Percentiles rank a stretch among this genome's conserved stretches.
These are phyloP conservation scores for Pantherophis vulpinus DNA, from an alignment of 2,797 vertebrate genomes.

Conservation along the genomic window DNA sequence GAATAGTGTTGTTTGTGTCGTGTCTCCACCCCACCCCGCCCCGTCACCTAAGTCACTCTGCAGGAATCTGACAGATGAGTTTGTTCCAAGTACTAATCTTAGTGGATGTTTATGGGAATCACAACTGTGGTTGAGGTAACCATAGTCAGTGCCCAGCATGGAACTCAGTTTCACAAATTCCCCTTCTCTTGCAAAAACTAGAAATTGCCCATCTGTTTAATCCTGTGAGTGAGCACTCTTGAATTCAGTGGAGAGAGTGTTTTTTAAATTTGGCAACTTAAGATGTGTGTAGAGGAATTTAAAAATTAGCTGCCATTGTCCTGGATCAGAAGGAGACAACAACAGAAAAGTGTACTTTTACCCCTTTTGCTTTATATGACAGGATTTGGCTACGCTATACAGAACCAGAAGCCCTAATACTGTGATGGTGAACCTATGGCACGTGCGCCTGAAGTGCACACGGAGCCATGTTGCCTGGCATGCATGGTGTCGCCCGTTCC, in stretches of 20 bases:
- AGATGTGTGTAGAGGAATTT: background rate
- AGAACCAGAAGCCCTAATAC: background rate
- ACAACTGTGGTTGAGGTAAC: background rate
- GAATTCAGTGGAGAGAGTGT: background rate
- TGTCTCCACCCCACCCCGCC: background rate
- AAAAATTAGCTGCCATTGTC: background rate
- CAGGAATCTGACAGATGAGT: background rate
- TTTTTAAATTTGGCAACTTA: background rate
- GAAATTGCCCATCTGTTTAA: background rate
- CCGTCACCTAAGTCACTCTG: background rate
- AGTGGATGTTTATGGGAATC: background rate
- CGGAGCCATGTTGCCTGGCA: too few species aligned
- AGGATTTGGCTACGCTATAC: background rate
- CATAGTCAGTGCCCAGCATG: background rate
- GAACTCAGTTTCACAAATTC: background rate
- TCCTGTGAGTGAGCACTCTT: background rate
- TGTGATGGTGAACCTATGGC: too few species aligned
- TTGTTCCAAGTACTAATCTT: background rate
- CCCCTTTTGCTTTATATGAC: background rate
- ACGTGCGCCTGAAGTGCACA: too few species aligned
- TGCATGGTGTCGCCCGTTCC: too few species aligned
- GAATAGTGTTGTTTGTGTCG: background rate
- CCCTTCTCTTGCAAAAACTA: background rate
- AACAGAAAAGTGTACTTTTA: background rate
- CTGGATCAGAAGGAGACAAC: background rate